Evolutionary conservation across 1,140 invertebrate genomes (phyloP).

Genomic region (Mylabris phalerata): DNA sequence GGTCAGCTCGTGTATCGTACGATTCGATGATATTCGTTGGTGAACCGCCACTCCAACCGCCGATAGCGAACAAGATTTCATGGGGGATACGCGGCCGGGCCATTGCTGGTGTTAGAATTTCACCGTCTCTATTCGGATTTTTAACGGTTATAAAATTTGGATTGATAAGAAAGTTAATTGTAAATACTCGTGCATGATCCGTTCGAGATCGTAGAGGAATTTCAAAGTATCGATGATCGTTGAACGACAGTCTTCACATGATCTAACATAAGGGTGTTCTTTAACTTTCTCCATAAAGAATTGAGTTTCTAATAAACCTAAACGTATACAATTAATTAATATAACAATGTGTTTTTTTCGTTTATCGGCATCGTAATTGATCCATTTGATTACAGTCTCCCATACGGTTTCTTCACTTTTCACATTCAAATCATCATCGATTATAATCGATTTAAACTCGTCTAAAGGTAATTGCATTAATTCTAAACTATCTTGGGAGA

Average conservation of each 20-base stretch:
- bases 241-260: slow-evolving; percentile 57
- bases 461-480: slow-evolving; percentile 62
- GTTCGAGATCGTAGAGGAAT: slow-evolving; percentile 68
- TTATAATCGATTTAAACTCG: slow-evolving; percentile 62
- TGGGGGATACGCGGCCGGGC: slow-evolving; percentile 61
- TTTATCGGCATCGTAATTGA: slow-evolving; percentile 44
- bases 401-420: slow-evolving; percentile 59
- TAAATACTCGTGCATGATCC: slow-evolving; percentile 49
- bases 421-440: slow-evolving; percentile 69
- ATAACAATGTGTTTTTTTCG: slow-evolving; percentile 37
- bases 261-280: slow-evolving; percentile 55
- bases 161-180: not conserved
- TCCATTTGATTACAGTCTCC: slow-evolving; percentile 58
- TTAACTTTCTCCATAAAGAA: slow-evolving; percentile 67
- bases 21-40: slow-evolving; percentile 69
- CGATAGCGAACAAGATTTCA: slow-evolving; percentile 65
- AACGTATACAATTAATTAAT: slow-evolving; percentile 71
- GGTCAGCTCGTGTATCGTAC: slow-evolving; percentile 69
- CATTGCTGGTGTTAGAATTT: slow-evolving; percentile 55
- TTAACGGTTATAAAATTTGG: not conserved
- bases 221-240: slow-evolving; percentile 68
- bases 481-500: slow-evolving; percentile 61
- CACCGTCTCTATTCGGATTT: slow-evolving; percentile 43
- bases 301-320: slow-evolving; percentile 78
- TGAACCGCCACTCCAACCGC: slow-evolving; percentile 66